Percentiles rank a stretch among this genome's conserved stretches.
phyloP scores from a whole-genome alignment of 2,113 vertebrate species.

The Gila orcuttii region DNA sequence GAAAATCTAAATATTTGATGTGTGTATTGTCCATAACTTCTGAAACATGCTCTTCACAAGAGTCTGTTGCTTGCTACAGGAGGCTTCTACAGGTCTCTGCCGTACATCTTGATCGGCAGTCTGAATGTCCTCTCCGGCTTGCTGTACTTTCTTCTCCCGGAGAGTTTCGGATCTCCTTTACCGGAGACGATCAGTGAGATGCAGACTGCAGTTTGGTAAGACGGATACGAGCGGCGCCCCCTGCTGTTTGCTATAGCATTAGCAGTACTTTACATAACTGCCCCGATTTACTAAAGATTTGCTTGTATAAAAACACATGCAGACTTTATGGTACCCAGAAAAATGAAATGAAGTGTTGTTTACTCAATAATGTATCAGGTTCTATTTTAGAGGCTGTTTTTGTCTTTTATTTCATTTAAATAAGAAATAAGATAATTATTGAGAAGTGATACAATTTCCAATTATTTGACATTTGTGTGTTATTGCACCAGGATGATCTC shows the following conservation, averaged over 20 bases:
- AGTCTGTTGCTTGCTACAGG: conserved; percentile 70
- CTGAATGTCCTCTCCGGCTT: conserved; percentile 82
- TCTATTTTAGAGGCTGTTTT: no score
- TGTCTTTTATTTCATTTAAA: background rate
- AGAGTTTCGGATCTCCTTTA: conserved; percentile 81
- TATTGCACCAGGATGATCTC: background rate
- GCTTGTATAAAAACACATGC: background rate
- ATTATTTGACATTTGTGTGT: background rate
- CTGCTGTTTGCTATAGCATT: background rate
- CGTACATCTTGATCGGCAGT: conserved; percentile 88
- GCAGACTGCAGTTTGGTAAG: conserved; percentile 85
- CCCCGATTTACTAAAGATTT: background rate
- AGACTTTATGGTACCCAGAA: no score
- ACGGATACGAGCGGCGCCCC: background rate
- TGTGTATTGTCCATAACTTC: no score
- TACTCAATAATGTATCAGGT: background rate
- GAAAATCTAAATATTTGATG: no score
- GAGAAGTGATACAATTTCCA: background rate
- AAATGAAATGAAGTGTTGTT: no score
- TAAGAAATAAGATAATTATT: background rate
- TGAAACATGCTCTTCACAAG: background rate
- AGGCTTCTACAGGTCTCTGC: conserved; percentile 81
- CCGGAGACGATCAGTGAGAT: conserved; percentile 87
- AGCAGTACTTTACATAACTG: background rate
- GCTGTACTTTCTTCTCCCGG: conserved; percentile 89